Conservation (phyloP, 2,797 vertebrate genomes). For the Phataginus tetradactyla region DNA sequence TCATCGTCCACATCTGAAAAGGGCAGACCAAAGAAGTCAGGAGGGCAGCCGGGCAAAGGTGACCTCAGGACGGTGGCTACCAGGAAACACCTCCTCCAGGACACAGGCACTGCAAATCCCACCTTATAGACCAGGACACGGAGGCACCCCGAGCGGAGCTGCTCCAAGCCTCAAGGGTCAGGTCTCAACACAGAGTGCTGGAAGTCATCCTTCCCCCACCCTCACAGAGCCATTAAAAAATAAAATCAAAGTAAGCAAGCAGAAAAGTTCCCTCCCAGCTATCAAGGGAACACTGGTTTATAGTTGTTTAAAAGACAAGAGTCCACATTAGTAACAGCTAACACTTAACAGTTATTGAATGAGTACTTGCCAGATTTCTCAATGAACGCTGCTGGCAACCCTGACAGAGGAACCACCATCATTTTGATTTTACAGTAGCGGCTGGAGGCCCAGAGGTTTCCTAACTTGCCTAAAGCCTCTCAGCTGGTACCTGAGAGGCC, state of each 20-base stretch:
- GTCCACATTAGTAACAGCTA: neutral
- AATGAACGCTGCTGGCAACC: neutral
- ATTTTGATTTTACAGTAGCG: neutral
- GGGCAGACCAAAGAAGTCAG: neutral
- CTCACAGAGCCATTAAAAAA: neutral
- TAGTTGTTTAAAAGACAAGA: neutral
- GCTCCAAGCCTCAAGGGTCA: neutral
- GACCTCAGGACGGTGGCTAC: neutral
- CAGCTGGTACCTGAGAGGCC: neutral
- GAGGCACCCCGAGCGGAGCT: neutral
- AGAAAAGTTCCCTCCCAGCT: neutral
- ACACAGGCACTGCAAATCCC: too few species aligned
- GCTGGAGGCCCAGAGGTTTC: neutral
- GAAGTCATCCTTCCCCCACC: neutral
- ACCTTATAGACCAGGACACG: neutral
- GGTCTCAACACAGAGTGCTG: neutral
- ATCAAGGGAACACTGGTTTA: neutral
- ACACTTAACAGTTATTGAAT: neutral
- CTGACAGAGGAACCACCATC: neutral
- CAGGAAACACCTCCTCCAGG: neutral
- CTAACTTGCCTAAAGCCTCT: neutral
- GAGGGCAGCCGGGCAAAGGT: neutral
- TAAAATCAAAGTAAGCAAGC: neutral
- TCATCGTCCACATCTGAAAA: conserved; percentile 95
- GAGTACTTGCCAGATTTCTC: neutral